Evolutionary conservation across 2,888 invertebrate genomes (phyloP).

Genomic region (Agrotis segetum): DNA sequence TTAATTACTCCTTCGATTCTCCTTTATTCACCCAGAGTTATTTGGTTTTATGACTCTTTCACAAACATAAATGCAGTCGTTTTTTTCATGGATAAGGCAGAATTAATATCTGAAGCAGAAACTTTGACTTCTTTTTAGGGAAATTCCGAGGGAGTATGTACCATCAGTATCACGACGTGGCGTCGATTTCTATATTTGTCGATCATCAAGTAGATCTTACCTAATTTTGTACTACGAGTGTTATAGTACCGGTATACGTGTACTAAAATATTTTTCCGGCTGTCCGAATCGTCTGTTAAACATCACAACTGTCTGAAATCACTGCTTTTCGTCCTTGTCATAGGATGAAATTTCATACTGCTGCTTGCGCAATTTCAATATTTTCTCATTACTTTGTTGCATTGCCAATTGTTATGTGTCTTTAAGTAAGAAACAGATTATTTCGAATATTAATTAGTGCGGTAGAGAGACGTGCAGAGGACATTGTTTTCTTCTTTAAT

Average conservation of each 20-base stretch:
- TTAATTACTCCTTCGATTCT: background rate
- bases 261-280: background rate
- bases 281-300: background rate
- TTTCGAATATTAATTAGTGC: too few species aligned
- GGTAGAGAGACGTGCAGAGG: background rate
- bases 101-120: too few species aligned
- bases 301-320: background rate
- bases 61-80: background rate
- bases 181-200: too few species aligned
- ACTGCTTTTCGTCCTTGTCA: slow-evolving; percentile 1
- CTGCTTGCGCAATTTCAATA: slow-evolving; percentile 21
- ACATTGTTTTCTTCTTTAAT: too few species aligned
- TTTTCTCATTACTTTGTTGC: background rate
- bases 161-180: too few species aligned
- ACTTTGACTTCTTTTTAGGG: too few species aligned
- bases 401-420: background rate
- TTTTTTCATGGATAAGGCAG: too few species aligned
- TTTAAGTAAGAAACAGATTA: too few species aligned
- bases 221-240: too few species aligned
- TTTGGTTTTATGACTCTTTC: background rate
- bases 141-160: too few species aligned
- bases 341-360: slow-evolving; percentile 15
- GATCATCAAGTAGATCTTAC: too few species aligned
- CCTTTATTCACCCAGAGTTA: background rate
- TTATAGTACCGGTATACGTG: background rate